These are phyloP conservation scores for Cantharis nigra DNA, from an alignment of 2,888 invertebrate species.

Conservation along the genomic window DNA sequence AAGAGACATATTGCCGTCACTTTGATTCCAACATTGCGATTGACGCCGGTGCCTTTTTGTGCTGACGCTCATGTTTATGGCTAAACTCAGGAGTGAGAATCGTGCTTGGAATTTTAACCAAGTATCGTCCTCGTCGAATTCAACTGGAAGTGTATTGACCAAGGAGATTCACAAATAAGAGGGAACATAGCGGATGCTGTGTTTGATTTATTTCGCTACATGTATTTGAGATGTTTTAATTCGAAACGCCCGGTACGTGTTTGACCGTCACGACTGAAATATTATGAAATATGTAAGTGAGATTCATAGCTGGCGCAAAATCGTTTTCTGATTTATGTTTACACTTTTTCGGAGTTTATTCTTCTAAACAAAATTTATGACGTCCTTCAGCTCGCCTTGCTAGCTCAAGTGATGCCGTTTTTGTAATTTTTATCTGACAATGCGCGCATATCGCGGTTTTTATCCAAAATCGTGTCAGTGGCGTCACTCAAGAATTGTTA, in stretches of 20 bases:
- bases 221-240: background rate
- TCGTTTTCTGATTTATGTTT: slow-evolving; percentile 3
- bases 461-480: background rate
- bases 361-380: background rate
- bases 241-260: background rate
- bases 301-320: background rate
- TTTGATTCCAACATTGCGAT: slow-evolving; percentile 21
- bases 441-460: background rate
- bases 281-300: background rate
- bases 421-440: background rate
- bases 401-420: background rate
- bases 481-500: background rate
- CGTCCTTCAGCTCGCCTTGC: background rate
- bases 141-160: background rate
- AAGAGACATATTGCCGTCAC: slow-evolving; percentile 25
- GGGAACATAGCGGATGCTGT: background rate
- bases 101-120: slow-evolving; percentile 19
- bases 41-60: slow-evolving; percentile 19
- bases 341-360: background rate
- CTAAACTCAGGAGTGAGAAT: slow-evolving; percentile 1
- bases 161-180: background rate
- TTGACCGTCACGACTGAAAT: background rate
- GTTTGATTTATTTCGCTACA: background rate
- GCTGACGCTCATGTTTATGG: slow-evolving; percentile 3
- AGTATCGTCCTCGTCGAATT: slow-evolving; percentile 15